Percentiles rank a stretch among this genome's conserved stretches.
These are phyloP conservation scores for Beris chalybata DNA, from an alignment of 2,888 invertebrate species.

Conservation along the genomic window DNA sequence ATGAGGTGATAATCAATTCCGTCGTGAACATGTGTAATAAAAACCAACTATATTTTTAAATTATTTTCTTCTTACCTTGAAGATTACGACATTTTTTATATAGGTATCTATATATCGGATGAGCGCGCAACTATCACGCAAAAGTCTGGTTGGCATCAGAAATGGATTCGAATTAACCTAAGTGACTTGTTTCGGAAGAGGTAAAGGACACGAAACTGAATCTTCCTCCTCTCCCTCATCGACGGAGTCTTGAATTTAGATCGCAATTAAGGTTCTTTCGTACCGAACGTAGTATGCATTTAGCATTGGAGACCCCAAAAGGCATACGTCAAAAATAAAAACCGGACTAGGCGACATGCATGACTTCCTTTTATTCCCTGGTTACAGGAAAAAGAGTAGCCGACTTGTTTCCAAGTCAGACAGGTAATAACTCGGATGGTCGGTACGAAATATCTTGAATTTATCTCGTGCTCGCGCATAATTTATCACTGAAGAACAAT, in stretches of 20 bases:
- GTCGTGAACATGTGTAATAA: slow-evolving; percentile 19
- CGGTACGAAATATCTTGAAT: slow-evolving; percentile 28
- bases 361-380: slow-evolving; percentile 35
- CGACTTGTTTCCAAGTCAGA: not conserved
- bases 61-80: slow-evolving; percentile 13
- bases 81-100: not conserved
- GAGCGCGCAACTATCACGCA: too few species aligned
- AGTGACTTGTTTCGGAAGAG: too few species aligned
- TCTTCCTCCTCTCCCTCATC: too few species aligned
- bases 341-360: slow-evolving; percentile 36
- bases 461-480: slow-evolving; percentile 37
- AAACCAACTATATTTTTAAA: not conserved
- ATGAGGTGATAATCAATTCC: slow-evolving; percentile 6
- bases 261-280: too few species aligned
- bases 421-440: slow-evolving; percentile 1
- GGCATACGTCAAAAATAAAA: slow-evolving; percentile 18
- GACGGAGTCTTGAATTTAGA: too few species aligned
- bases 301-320: too few species aligned
- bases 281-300: too few species aligned
- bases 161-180: too few species aligned
- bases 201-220: not conserved
- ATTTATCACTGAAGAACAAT: slow-evolving; percentile 25
- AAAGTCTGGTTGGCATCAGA: too few species aligned
- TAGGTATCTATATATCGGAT: too few species aligned
- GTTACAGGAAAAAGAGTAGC: slow-evolving; percentile 9